phyloP scores from a whole-genome alignment of 2,797 vertebrate species.

The Tenualosa thibaudeaui region DNA sequence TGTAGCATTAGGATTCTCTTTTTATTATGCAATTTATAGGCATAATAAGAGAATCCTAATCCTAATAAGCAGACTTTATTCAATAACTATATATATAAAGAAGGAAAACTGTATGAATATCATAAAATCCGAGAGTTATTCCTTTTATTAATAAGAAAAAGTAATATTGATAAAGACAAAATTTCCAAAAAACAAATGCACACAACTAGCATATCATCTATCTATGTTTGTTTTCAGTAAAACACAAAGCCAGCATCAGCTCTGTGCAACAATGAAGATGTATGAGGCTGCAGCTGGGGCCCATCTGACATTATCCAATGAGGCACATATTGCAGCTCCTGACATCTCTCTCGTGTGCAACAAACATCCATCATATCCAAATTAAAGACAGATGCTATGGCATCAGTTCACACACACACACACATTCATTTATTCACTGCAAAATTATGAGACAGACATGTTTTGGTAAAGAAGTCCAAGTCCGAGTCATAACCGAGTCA shows the following conservation, averaged over 20 bases:
- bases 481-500: no score
- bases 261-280: not conserved
- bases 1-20: not conserved
- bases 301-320: not conserved
- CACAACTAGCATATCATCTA: not conserved
- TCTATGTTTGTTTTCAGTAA: not conserved
- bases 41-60: no score
- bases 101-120: not conserved
- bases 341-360: not conserved
- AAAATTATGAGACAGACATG: not conserved
- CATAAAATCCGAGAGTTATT: not conserved
- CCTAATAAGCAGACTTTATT: not conserved
- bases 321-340: not conserved
- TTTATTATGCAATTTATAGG: not conserved
- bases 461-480: not conserved
- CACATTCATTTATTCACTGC: not conserved
- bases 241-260: not conserved
- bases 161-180: not conserved
- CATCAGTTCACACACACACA: conserved; percentile 40
- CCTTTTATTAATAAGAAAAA: not conserved
- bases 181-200: not conserved
- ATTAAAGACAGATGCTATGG: conserved; percentile 25
- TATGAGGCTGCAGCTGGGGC: not conserved
- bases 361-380: conserved; percentile 3
- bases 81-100: no score